Base-by-base conservation (phyloP, 2,797 vertebrate species). In the Epinephelus awoara region DNA sequence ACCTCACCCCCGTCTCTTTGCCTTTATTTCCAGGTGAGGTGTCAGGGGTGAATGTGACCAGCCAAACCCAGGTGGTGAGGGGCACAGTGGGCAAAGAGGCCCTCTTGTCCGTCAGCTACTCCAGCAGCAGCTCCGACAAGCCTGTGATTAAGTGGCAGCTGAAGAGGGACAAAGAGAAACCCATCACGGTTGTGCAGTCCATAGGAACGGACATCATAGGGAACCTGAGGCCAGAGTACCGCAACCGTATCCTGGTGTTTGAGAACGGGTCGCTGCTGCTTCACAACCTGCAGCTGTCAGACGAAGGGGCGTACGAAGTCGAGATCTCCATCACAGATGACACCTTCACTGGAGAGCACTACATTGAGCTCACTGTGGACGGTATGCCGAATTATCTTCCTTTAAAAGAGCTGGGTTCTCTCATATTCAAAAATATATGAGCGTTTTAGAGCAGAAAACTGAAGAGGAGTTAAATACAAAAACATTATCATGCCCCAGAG, bases 321-420 rank as follows among this genome's bases (percentile, higher is more conserved):
- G 97, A 99, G 93, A 97, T 99, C 91, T 99, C 98, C 91, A 99
- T 99, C 92, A 99, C 98, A 0, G 98, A 98, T 0, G 98, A 99
- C 90, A 98, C 96, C 5, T 99, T 99, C 93, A 98, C 98, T 0
- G 98, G 98, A 12, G 98, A 98, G 93, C 96, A 94, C 93, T 94
- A 95, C 84, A 96, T 98, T 79, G 96, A 97, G 88, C 97, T 99
- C 83, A 99, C 97, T 0, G 98, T 99, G 61, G 98, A 99, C 51
- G 96, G 98, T 99, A 96, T 85, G 95, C 49, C 68, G 15, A 46
- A 6, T 49, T 1, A 18, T 14, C 19, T 62, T 54, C 1, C 14
- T 51, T 42, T 77, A 3, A 27, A 40, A 70, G 23, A 51, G 40
- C 52, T 10, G 13, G n/a, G 8, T 27, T 62, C n/a, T 29, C 27